Conservation (phyloP, 1,140 invertebrate species). For the Brachionus koreanus region DNA sequence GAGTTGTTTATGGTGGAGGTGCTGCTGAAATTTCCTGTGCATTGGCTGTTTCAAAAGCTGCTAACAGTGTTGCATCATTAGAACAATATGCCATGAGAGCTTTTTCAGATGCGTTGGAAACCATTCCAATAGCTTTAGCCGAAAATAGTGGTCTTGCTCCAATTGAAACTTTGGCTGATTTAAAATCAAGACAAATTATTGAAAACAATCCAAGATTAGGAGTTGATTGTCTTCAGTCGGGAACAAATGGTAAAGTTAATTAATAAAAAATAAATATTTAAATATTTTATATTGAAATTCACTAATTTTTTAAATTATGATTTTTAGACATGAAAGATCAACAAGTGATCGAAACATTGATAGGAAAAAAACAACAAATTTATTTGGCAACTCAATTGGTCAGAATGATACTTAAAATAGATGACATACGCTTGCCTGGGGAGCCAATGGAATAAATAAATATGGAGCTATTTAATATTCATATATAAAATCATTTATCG, state of each 20-base stretch:
- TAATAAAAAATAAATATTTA: not conserved
- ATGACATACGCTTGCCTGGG: slow-evolving; percentile 75
- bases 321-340: slow-evolving; percentile 86
- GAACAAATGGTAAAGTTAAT: slow-evolving; percentile 66
- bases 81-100: slow-evolving; percentile 96
- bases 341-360: slow-evolving; percentile 92
- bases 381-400: slow-evolving; percentile 86
- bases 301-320: slow-evolving; percentile 47
- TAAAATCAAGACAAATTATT: slow-evolving; percentile 80
- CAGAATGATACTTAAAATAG: slow-evolving; percentile 99
- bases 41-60: slow-evolving; percentile 77
- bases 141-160: slow-evolving; percentile 92
- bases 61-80: slow-evolving; percentile 64
- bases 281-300: not conserved
- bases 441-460: slow-evolving; percentile 40
- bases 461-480: not conserved
- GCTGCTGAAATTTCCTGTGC: slow-evolving; percentile 92
- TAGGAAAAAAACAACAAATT: slow-evolving; percentile 95
- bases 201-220: slow-evolving; percentile 83
- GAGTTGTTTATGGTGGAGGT: slow-evolving; percentile 94
- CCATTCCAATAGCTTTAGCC: slow-evolving; percentile 86
- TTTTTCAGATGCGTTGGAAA: slow-evolving; percentile 91
- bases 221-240: slow-evolving; percentile 86
- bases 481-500: not conserved
- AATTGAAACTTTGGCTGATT: slow-evolving; percentile 82